Conservation (phyloP, 2,797 vertebrate genomes). For the Galagoides demidoff region DNA sequence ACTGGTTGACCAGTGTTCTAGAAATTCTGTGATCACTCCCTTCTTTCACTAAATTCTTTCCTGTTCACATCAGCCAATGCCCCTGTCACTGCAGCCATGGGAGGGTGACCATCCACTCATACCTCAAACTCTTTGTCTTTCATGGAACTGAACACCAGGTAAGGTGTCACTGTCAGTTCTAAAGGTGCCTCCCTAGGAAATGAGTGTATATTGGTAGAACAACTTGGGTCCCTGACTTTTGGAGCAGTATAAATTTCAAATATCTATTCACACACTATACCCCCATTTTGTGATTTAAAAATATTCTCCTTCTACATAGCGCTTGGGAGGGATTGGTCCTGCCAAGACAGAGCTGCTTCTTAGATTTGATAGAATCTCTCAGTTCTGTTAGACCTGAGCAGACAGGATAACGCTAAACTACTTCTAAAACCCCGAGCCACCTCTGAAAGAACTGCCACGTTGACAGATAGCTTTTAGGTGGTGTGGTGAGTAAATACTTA, state of each 20-base stretch:
- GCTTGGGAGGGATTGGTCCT: not conserved
- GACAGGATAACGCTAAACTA: not conserved
- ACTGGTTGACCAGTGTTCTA: not conserved
- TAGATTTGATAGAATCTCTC: not conserved
- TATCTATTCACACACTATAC: not conserved
- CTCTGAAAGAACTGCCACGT: not conserved
- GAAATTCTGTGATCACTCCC: not conserved
- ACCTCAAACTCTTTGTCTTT: not conserved
- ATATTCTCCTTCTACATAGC: not conserved
- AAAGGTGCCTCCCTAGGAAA: not conserved
- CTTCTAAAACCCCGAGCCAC: not conserved
- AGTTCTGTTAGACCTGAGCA: not conserved
- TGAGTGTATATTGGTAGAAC: not conserved
- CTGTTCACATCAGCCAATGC: not conserved
- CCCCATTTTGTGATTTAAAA: conserved; percentile 6
- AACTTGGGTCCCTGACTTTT: not conserved
- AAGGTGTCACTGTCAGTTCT: not conserved
- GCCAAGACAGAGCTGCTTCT: not conserved
- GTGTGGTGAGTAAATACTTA: not conserved
- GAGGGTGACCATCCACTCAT: not conserved
- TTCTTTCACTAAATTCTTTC: not conserved
- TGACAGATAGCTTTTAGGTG: not conserved
- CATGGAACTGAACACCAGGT: not conserved
- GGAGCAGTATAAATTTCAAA: not conserved
- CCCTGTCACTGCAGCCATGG: not conserved